These are phyloP conservation scores for Callopanchax toddi DNA, from an alignment of 2,113 vertebrate genomes.

Conservation along the genomic window DNA sequence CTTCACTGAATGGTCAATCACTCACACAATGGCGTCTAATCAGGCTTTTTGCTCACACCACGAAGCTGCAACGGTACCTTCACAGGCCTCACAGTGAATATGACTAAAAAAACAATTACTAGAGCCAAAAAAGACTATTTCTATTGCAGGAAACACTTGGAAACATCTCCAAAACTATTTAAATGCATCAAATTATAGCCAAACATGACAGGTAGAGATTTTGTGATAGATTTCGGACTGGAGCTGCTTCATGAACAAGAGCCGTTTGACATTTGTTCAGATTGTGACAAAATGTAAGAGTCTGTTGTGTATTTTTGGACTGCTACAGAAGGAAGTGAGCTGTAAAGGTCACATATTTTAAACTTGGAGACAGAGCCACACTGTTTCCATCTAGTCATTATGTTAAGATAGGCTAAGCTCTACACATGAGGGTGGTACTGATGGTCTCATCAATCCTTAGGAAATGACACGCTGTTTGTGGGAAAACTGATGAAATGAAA, in stretches of 20 bases:
- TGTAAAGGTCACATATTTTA: not conserved
- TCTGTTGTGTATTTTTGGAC: not conserved
- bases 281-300: not conserved
- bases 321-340: not conserved
- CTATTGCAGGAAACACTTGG: not conserved
- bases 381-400: too few species aligned
- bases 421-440: too few species aligned
- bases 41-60: too few species aligned
- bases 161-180: not conserved
- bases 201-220: not conserved
- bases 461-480: too few species aligned
- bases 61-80: too few species aligned
- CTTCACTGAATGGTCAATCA: conserved; percentile 8
- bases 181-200: too few species aligned
- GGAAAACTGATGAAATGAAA: too few species aligned
- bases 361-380: not conserved
- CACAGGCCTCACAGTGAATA: too few species aligned
- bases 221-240: not conserved
- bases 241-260: not conserved
- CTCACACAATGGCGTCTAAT: too few species aligned
- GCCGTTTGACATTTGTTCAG: not conserved
- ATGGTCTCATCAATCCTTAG: too few species aligned
- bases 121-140: not conserved
- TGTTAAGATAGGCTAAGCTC: not conserved
- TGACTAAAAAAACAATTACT: not conserved